phyloP scores from a whole-genome alignment of 1,140 invertebrate genomes.

The Augochlora pura region DNA sequence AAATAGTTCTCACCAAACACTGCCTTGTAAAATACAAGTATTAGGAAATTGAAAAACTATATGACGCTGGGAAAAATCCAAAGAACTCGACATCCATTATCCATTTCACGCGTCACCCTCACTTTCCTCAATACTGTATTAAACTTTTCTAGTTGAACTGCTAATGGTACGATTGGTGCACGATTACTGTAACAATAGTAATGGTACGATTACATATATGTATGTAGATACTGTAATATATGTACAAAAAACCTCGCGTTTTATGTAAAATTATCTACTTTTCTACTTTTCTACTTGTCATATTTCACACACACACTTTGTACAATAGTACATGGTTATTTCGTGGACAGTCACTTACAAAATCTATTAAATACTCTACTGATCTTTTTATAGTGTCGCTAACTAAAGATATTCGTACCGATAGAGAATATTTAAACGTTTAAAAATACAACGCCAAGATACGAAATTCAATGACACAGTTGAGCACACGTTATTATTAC shows the following conservation, averaged over 20 bases:
- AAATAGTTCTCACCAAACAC: conserved; percentile 30
- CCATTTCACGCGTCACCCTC: neutral
- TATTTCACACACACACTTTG: neutral
- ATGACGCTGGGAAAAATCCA: conserved; percentile 37
- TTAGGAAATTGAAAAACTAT: conserved; percentile 33
- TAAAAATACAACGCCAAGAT: neutral
- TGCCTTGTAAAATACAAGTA: conserved; percentile 53
- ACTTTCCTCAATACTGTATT: neutral
- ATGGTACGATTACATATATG: neutral
- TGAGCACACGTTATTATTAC: neutral
- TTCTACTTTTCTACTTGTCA: conserved; percentile 1
- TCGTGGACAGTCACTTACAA: neutral
- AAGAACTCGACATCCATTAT: conserved; percentile 34
- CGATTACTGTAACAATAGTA: neutral
- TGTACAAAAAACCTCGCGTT: neutral
- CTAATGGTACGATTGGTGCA: neutral
- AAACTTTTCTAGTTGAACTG: neutral
- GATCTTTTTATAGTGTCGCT: neutral
- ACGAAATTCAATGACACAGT: conserved; percentile 12
- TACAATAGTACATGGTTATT: neutral
- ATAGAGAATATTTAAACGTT: neutral
- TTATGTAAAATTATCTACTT: neutral
- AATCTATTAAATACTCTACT: neutral
- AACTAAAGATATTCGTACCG: neutral
- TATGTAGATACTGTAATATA: too few species aligned